These are phyloP conservation scores for Gisinianus flammeolus DNA, from an alignment of 2,888 invertebrate species.

Conservation along the genomic window DNA sequence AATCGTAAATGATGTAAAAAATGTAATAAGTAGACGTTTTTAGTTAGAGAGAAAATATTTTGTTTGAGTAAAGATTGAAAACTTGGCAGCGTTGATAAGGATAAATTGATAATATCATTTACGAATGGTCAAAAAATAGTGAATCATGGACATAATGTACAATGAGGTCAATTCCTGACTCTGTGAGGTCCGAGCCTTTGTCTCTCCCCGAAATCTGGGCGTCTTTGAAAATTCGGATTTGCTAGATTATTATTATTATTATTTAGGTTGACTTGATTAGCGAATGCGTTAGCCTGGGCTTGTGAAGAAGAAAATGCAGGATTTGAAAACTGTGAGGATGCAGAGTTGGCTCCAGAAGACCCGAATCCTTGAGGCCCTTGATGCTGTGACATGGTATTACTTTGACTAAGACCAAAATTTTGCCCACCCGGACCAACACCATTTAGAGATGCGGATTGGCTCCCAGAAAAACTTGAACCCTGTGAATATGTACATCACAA, in stretches of 20 bases:
- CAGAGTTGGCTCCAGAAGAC: slow-evolving; percentile 35
- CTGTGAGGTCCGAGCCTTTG: no score
- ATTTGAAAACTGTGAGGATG: slow-evolving; percentile 35
- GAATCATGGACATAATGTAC: no score
- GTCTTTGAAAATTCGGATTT: not conserved
- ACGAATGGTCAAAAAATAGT: no score
- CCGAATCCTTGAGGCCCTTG: slow-evolving; percentile 32
- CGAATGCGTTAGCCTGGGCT: slow-evolving; percentile 45
- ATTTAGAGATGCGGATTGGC: slow-evolving; percentile 41
- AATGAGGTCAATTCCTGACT: no score
- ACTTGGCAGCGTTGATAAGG: no score
- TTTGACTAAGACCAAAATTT: slow-evolving; percentile 42
- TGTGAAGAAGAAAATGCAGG: slow-evolving; percentile 37
- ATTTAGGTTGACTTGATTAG: slow-evolving; percentile 35
- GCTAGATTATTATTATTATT: slow-evolving; percentile 2
- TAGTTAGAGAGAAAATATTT: no score
- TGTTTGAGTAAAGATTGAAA: no score
- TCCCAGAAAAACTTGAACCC: slow-evolving; percentile 39
- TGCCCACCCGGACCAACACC: slow-evolving; percentile 27
- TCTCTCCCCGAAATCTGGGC: not conserved
- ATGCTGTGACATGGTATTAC: slow-evolving; percentile 26
- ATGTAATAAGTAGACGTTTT: no score
- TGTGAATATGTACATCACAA: not conserved
- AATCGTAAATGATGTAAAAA: no score
- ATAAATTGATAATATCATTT: no score